A percentile compares a stretch with the other conserved stretches of the same genome.
These are phyloP conservation scores for Trichoplusia ni DNA, from an alignment of 1,140 invertebrate species.

Conservation along the genomic window DNA sequence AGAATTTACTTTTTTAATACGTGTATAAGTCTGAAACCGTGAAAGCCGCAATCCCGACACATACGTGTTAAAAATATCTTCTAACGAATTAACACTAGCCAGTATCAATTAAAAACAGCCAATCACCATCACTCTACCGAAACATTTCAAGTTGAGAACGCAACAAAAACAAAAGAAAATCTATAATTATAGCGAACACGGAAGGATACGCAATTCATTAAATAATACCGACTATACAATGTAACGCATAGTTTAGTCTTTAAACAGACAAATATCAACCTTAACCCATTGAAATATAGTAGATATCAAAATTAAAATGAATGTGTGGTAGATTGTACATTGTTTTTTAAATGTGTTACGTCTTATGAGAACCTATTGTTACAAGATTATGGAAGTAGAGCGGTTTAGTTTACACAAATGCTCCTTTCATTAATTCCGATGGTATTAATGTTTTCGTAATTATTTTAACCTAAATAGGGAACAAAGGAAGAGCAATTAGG, in stretches of 20 bases:
- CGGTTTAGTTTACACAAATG: constrained; percentile 10
- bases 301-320: too few relatives aligned
- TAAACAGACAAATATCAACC: too few relatives aligned
- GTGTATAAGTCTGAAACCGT: too few relatives aligned
- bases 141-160: too few relatives aligned
- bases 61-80: neutral
- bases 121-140: neutral
- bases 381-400: neutral
- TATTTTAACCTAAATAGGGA: too few relatives aligned
- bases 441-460: neutral
- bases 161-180: constrained; percentile 4
- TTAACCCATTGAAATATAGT: too few relatives aligned
- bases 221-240: too few relatives aligned
- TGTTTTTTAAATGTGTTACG: constrained; percentile 7
- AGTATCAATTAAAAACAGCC: neutral
- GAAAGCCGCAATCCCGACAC: too few relatives aligned
- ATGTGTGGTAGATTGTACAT: too few relatives aligned
- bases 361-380: neutral
- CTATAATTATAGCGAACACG: neutral
- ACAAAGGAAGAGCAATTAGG: too few relatives aligned
- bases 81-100: neutral
- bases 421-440: neutral
- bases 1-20: too few relatives aligned
- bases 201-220: constrained; percentile 11
- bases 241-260: too few relatives aligned